phyloP scores from a whole-genome alignment of 2,888 invertebrate genomes.

The Neuroscelio doddi region DNA sequence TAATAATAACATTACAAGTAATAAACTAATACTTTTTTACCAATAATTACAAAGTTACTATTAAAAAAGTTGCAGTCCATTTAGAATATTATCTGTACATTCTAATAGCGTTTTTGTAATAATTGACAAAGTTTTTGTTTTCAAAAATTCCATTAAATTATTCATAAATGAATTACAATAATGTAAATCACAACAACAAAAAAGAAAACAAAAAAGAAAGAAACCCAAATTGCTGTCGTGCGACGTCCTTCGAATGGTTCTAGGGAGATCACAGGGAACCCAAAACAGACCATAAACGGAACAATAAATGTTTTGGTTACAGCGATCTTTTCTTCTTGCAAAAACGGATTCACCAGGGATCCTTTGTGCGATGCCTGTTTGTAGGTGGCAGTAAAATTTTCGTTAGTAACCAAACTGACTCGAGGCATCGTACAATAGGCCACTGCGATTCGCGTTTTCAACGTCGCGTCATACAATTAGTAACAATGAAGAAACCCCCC shows the following conservation, averaged over 20 bases:
- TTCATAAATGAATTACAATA: background rate
- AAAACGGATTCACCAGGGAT: slow-evolving; percentile 47
- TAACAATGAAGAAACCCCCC: slow-evolving; percentile 63
- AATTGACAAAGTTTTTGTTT: too few relatives aligned
- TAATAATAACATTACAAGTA: too few relatives aligned
- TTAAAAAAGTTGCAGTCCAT: too few relatives aligned
- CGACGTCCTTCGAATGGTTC: slow-evolving; percentile 32
- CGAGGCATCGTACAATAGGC: slow-evolving; percentile 49
- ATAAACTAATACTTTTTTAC: too few relatives aligned
- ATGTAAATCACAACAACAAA: slow-evolving; percentile 35
- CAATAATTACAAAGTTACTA: too few relatives aligned
- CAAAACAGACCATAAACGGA: slow-evolving; percentile 64
- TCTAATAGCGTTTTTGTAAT: too few relatives aligned
- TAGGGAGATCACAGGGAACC: slow-evolving; percentile 47
- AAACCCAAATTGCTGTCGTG: background rate
- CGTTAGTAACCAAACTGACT: background rate
- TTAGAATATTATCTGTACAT: too few relatives aligned
- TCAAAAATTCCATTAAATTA: background rate
- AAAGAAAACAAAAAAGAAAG: background rate
- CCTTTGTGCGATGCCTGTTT: slow-evolving; percentile 36
- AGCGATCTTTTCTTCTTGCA: slow-evolving; percentile 40
- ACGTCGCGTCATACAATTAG: slow-evolving; percentile 61
- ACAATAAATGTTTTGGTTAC: slow-evolving; percentile 64
- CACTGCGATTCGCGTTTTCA: slow-evolving; percentile 56
- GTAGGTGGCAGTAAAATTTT: slow-evolving; percentile 42